Evolutionary conservation across 23 tunicate species (phyloP).

Genomic region (Styela plicata): DNA sequence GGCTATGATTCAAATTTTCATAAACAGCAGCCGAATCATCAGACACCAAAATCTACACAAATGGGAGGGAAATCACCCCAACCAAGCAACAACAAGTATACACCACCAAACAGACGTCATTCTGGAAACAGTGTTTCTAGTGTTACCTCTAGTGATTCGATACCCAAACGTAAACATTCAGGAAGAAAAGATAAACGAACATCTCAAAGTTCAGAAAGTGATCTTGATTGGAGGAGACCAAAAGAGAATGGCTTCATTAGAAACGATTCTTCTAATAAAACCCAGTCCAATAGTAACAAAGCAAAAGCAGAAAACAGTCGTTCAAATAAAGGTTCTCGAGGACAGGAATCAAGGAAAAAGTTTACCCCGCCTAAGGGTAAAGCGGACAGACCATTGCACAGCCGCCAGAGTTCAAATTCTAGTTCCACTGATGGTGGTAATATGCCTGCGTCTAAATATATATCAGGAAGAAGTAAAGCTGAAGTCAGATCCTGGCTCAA

Average conservation of each 20-base stretch:
- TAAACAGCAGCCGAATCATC: background rate
- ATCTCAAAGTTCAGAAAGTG: background rate
- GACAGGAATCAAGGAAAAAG: background rate
- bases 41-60: background rate
- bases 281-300: background rate
- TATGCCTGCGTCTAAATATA: background rate
- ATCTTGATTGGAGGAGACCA: background rate
- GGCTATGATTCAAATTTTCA: background rate
- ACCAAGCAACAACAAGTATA: background rate
- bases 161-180: background rate
- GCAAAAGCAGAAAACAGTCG: background rate
- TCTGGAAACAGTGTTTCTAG: background rate
- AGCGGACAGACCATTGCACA: background rate
- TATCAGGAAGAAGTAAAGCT: slow-evolving; percentile 17
- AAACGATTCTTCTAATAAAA: background rate
- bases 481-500: slow-evolving; percentile 18
- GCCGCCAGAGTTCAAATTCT: slow-evolving; percentile 17
- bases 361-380: background rate
- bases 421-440: slow-evolving; percentile 7
- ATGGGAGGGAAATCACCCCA: background rate
- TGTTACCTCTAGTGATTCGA: background rate
- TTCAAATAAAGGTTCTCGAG: background rate
- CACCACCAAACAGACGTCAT: background rate
- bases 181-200: background rate
- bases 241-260: background rate